A percentile compares a stretch with the other conserved stretches of the same genome.
phyloP scores from a whole-genome alignment of 2,797 vertebrate species.

The Cirrhinus mrigala region DNA sequence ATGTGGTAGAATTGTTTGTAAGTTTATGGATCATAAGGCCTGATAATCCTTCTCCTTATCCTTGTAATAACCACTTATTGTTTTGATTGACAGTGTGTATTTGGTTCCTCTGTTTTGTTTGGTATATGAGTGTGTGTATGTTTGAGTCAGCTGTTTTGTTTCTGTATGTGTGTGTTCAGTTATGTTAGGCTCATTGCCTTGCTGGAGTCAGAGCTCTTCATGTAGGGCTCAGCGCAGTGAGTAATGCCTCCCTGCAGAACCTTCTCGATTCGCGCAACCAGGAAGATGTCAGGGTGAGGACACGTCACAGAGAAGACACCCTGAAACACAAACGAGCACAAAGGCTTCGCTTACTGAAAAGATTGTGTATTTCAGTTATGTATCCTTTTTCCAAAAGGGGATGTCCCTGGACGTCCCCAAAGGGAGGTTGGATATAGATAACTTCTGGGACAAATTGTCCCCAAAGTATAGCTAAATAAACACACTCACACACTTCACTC shows the following conservation, averaged over 20 bases:
- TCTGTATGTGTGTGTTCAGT: constrained; percentile 17
- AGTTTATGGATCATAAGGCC: background rate
- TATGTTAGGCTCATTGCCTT: constrained; percentile 81
- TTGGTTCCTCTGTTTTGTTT: constrained; percentile 20
- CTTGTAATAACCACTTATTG: constrained; percentile 21
- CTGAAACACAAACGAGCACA: constrained; percentile 65
- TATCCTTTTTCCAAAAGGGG: background rate
- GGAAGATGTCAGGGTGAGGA: constrained; percentile 96
- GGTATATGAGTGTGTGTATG: constrained; percentile 12
- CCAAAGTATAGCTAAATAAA: background rate
- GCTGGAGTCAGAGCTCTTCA: constrained; percentile 94
- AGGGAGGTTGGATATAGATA: background rate
- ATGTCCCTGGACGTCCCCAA: background rate
- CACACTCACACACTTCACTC: background rate
- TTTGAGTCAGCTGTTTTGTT: background rate
- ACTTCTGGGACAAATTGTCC: constrained; percentile 7
- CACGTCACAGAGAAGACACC: constrained; percentile 96
- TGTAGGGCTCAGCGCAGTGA: constrained; percentile 95
- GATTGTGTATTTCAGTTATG: background rate
- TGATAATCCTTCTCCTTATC: constrained; percentile 7
- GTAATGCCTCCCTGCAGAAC: constrained; percentile 94
- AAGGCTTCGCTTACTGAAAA: background rate
- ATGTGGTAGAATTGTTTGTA: constrained; percentile 13
- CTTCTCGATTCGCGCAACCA: constrained; percentile 95
- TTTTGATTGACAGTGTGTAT: constrained; percentile 21